Base-by-base conservation (phyloP, 2,113 vertebrate species). In the Trematocara stigmaticum region DNA sequence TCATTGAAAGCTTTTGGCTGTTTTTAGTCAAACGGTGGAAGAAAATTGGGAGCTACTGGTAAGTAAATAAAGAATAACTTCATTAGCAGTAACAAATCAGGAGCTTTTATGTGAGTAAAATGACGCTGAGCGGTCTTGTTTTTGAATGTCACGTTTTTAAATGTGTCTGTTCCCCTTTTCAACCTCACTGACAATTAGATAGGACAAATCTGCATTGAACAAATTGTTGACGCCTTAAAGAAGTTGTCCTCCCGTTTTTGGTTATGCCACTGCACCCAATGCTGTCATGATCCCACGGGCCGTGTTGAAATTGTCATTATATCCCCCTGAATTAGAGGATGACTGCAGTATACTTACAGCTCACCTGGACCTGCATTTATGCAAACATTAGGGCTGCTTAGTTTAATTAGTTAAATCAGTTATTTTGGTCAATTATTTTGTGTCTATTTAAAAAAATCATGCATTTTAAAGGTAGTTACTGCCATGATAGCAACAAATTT, bases 401-500 rank as follows among this genome's bases (percentile, higher is more conserved):
- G 40, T 74, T 0, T 13, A 20, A 2, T 42, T 20, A 23, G 10
- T 35, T 31, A 16, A 35, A 61, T 61, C 16, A 10, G 13, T 16
- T 59, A 61, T 61, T 61, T 35, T 61, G 57, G 57, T 61, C 57
- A 61, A 10, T 29, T 61, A 18, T 18, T 61, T 34, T 34, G 57
- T 0, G 15, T 18, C 15, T 34, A 34, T 61, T 64, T 35, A 11
- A 10, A 64, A 40, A 40, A 66, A 66, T 40, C 61, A 0, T 66
- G 61, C 61, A 66, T 66, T 40, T 40, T 40, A 40, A 38, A 20
- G 1, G 61, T 66, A 40, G 4, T 40, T 66, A 8, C 7, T 42
- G 35, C 11, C 61, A 20, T 42, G 35, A 40, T 40, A 0, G 4
- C 0, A 38, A 3, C 4, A 40, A 31, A 59, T 9, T 59, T 59